Percentiles rank a stretch among this genome's conserved stretches.
Evolutionary conservation across 2,888 invertebrate species (phyloP).

Genomic region (Drosophila multiciliata): DNA sequence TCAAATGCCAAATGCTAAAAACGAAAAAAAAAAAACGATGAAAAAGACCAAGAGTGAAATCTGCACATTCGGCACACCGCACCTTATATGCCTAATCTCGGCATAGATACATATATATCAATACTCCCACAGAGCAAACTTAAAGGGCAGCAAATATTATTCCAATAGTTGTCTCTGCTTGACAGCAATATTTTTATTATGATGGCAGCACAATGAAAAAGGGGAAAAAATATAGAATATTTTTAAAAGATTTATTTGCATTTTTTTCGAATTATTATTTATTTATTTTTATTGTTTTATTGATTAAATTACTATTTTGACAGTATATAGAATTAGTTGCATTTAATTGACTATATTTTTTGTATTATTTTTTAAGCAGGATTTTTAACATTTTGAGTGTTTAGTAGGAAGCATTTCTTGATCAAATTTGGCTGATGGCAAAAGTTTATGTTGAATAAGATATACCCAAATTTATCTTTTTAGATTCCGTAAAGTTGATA

Average conservation of each 20-base stretch:
- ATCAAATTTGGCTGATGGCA: background rate
- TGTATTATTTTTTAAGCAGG: background rate
- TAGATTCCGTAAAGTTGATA: no score
- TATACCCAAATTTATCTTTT: no score
- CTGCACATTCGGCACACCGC: conserved; percentile 45
- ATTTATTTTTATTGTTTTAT: background rate
- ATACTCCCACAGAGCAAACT: background rate
- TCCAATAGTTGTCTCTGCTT: background rate
- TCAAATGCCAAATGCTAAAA: conserved; percentile 66
- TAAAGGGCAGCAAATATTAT: background rate
- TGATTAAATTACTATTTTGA: background rate
- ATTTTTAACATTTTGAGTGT: background rate
- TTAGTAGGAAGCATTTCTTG: background rate
- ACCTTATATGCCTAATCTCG: conserved; percentile 61
- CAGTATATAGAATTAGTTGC: background rate
- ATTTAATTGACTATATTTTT: background rate
- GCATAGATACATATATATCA: conserved; percentile 49
- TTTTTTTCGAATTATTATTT: background rate
- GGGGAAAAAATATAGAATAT: background rate
- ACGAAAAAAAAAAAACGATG: conserved; percentile 28
- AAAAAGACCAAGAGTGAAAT: conserved; percentile 48
- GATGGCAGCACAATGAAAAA: background rate
- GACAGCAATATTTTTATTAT: background rate
- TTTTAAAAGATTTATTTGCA: background rate
- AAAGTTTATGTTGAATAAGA: no score